These are phyloP conservation scores for Pseudococcus viburni DNA, from an alignment of 2,888 invertebrate species.

Conservation along the genomic window DNA sequence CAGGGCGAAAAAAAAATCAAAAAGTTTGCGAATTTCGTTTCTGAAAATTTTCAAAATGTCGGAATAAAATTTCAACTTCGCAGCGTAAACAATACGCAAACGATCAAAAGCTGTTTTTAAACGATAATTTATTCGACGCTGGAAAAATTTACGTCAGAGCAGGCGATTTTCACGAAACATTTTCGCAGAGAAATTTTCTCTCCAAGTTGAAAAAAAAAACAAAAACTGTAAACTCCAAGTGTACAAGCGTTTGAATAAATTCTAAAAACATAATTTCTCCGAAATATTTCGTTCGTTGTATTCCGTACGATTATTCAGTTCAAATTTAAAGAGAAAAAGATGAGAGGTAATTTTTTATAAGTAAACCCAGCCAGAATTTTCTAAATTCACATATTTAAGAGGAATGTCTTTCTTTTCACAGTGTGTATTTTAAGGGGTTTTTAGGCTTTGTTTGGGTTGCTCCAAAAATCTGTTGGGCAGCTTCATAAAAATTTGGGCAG, in stretches of 20 bases:
- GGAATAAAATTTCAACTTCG: constrained; percentile 7
- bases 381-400: too few relatives aligned
- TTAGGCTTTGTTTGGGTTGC: too few relatives aligned
- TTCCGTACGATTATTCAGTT: too few relatives aligned
- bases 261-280: not conserved
- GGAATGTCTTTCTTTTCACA: too few relatives aligned
- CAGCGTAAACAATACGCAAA: not conserved
- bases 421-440: too few relatives aligned
- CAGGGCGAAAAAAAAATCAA: not conserved
- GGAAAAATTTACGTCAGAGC: not conserved
- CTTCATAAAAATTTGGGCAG: too few relatives aligned
- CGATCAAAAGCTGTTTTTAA: constrained; percentile 12
- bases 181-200: not conserved
- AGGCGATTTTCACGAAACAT: not conserved
- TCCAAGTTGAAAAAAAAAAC: not conserved
- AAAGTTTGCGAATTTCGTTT: not conserved
- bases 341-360: too few relatives aligned
- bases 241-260: not conserved
- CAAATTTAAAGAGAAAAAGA: too few relatives aligned
- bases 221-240: not conserved
- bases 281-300: not conserved
- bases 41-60: not conserved
- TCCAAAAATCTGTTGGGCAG: too few relatives aligned
- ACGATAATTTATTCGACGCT: not conserved
- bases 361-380: too few relatives aligned